These are phyloP conservation scores for Vireo altiloquus DNA, from an alignment of 2,113 vertebrate species.

Conservation along the genomic window DNA sequence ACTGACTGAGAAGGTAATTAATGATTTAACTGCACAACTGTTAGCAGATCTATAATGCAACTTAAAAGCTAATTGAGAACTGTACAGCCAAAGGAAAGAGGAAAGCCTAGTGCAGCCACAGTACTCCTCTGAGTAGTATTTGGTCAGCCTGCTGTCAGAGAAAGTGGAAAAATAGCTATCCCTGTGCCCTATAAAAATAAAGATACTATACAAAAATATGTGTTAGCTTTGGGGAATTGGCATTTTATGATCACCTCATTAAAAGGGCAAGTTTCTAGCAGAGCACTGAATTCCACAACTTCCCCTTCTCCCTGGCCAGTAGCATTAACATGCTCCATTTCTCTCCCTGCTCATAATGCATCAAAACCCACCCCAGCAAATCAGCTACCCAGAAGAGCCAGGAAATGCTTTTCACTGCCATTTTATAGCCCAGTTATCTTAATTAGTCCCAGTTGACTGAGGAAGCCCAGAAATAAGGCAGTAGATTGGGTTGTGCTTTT, in stretches of 20 bases:
- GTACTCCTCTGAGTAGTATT: constrained; percentile 40
- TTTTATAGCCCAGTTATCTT: constrained; percentile 33
- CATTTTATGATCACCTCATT: constrained; percentile 49
- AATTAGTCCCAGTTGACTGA: constrained; percentile 49
- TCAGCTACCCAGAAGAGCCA: not conserved
- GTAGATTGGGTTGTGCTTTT: not conserved
- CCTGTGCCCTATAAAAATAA: not conserved
- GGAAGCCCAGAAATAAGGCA: constrained; percentile 19
- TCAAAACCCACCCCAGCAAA: constrained; percentile 12
- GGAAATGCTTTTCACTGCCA: not conserved
- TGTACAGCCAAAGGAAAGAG: constrained; percentile 43
- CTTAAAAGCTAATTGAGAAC: constrained; percentile 72
- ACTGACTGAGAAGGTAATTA: constrained; percentile 66
- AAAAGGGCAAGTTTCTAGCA: constrained; percentile 36
- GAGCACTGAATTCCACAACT: constrained; percentile 16
- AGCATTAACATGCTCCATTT: constrained; percentile 14
- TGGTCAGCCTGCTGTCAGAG: constrained; percentile 53
- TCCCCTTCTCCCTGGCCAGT: not conserved
- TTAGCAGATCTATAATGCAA: constrained; percentile 67
- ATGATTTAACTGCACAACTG: constrained; percentile 73
- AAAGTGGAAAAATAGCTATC: constrained; percentile 22
- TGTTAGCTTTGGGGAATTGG: constrained; percentile 4
- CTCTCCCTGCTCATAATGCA: not conserved
- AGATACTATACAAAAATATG: constrained; percentile 19
- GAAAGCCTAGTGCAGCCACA: constrained; percentile 37